phyloP scores from a whole-genome alignment of 2,113 vertebrate genomes.

The Anolis sagrei region DNA sequence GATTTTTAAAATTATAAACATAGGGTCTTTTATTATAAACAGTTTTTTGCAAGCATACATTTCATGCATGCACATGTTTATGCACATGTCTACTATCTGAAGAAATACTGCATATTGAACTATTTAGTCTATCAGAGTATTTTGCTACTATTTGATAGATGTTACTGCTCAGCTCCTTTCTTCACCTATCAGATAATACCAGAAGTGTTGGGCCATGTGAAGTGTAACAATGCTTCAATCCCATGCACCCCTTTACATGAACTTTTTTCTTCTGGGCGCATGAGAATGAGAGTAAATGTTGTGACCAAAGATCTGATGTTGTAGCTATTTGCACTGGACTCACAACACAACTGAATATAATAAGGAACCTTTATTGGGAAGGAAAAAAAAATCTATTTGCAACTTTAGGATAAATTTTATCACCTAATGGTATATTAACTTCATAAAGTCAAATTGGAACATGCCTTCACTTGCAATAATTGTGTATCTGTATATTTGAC shows the following conservation, averaged over 20 bases:
- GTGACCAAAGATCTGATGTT: neutral
- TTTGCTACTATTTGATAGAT: neutral
- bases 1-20: constrained; percentile 2
- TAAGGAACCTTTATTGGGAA: too few relatives aligned
- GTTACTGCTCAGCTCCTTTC: neutral
- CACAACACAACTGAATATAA: too few relatives aligned
- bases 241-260: neutral
- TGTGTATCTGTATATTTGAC: neutral
- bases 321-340: neutral
- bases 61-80: neutral
- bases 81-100: too few relatives aligned
- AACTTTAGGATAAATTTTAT: too few relatives aligned
- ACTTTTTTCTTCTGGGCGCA: neutral
- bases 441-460: too few relatives aligned
- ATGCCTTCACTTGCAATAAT: neutral
- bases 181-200: neutral
- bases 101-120: neutral
- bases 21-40: neutral
- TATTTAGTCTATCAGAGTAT: neutral
- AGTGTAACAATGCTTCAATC: neutral
- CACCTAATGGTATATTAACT: too few relatives aligned
- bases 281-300: too few relatives aligned
- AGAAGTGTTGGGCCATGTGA: neutral
- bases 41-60: neutral
- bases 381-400: too few relatives aligned